Evolutionary conservation across 1,140 invertebrate genomes (phyloP), one percentile per base, ranked within the genome.

Genomic region (Aphelinus certus): DNA sequence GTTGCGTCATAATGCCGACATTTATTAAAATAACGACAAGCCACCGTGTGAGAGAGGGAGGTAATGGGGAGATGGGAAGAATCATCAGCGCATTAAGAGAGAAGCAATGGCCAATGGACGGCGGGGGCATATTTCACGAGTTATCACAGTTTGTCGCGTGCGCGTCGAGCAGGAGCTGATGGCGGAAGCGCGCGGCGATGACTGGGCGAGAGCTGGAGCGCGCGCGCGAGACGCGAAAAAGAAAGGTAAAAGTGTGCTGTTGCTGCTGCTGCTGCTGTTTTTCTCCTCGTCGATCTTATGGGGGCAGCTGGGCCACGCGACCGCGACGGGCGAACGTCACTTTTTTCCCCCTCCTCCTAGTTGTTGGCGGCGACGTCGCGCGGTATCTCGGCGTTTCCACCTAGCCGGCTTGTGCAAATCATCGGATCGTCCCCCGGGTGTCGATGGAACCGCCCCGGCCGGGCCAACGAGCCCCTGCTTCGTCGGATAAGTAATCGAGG

Each of bases 351-450:
- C 48, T 43, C 55, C 26, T 53, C 45, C 3, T 51, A 6, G 2
- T 1, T 26, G 26, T 26, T 26, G 26, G 26, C 48, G 43, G 62
- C 49, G 49, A 62, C 65, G 10, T 61, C 2, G 26, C 53, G 10
- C 46, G 68, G 6, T 53, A 6, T 53, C 51, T 53, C 47, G 51
- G 10, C 60, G 67, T 55, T 53, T 61, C 43, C 62, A 68, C 77
- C 75, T 65, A 71, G 61, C 43, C 73, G 49, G 76, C 75, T 85
- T 83, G 81, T 84, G 84, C 86, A 84, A 87, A 84, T 87, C 84
- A 86, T 85, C 80, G 71, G 76, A 82, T 78, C 78, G 83, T 78
- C 45, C 9, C 60, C 49, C 10, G 26, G 26, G 26, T 26, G 26
- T 26, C 26, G 26, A 26, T 4, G 51, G 51, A 53, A 26, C 26